These are phyloP conservation scores for Parazoanthus darwini DNA, from an alignment of 92 coral and sea anemone genomes.

Conservation along the genomic window DNA sequence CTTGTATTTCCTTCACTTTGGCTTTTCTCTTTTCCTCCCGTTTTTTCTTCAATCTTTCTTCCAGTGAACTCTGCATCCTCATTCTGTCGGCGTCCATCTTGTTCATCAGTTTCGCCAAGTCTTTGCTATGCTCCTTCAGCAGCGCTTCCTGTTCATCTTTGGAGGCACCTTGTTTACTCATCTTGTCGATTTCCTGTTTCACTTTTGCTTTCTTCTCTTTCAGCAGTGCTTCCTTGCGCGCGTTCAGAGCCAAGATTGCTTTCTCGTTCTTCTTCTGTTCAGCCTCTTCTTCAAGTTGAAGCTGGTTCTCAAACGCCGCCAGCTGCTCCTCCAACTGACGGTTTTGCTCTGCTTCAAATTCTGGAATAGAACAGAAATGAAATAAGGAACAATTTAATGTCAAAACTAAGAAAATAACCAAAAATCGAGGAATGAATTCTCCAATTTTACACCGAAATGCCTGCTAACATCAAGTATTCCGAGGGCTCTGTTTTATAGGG, in stretches of 20 bases:
- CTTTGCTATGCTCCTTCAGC: constrained; percentile 96
- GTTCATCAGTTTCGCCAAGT: constrained; percentile 95
- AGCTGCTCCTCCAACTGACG: constrained; percentile 63
- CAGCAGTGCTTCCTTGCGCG: constrained; percentile 92
- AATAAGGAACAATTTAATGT: background rate
- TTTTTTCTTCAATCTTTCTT: constrained; percentile 87
- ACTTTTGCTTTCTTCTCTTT: constrained; percentile 94
- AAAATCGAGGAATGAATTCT: too few species aligned
- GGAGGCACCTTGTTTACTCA: constrained; percentile 88
- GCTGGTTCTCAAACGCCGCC: constrained; percentile 68
- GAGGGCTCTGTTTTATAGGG: too few species aligned
- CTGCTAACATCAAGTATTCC: too few species aligned
- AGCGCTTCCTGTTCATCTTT: constrained; percentile 92
- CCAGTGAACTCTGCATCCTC: constrained; percentile 99
- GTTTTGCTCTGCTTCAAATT: constrained; percentile 53
- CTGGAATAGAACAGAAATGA: constrained; percentile 31
- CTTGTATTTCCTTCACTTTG: constrained; percentile 72
- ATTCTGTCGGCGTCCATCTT: constrained; percentile 98
- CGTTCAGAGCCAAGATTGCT: constrained; percentile 87
- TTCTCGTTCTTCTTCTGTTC: constrained; percentile 97
- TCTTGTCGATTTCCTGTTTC: constrained; percentile 90
- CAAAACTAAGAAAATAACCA: too few species aligned
- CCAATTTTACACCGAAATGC: too few species aligned
- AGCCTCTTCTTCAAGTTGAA: constrained; percentile 75
- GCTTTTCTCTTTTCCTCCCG: constrained; percentile 84